Conservation (phyloP, 2,888 invertebrate species). For the Alitta virens region DNA sequence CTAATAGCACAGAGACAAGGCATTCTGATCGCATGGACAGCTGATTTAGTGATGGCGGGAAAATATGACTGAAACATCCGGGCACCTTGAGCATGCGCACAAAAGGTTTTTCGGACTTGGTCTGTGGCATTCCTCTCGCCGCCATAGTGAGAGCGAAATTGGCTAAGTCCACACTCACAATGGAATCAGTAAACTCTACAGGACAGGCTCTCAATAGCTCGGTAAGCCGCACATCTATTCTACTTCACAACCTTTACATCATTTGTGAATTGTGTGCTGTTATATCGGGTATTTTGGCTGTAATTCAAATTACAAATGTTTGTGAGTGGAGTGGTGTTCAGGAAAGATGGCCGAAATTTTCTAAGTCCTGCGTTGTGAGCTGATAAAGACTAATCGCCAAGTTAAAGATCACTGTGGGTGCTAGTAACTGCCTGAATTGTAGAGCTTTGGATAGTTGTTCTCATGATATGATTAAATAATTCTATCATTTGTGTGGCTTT, state of each 20-base stretch:
- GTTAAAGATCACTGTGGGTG: too few relatives aligned
- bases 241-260: too few relatives aligned
- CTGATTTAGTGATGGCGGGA: not conserved
- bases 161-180: conserved; percentile 19
- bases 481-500: not conserved
- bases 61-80: not conserved
- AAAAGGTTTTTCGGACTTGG: conserved; percentile 37
- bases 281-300: not conserved
- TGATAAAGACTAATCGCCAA: not conserved
- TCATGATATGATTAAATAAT: not conserved
- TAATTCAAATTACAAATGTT: not conserved
- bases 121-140: conserved; percentile 34
- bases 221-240: too few relatives aligned
- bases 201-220: too few relatives aligned
- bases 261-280: not conserved
- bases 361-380: conserved; percentile 36
- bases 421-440: too few relatives aligned
- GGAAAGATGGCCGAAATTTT: conserved; percentile 47
- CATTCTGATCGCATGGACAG: too few relatives aligned
- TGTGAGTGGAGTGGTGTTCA: not conserved
- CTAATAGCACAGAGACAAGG: too few relatives aligned
- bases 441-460: too few relatives aligned
- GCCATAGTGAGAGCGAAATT: conserved; percentile 20
- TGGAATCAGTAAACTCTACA: conserved; percentile 19
- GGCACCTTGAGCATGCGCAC: conserved; percentile 38